Percentiles rank a stretch among this genome's conserved stretches.
Evolutionary conservation across 2,797 vertebrate species (phyloP).

Genomic region (Holocentrus rufus): DNA sequence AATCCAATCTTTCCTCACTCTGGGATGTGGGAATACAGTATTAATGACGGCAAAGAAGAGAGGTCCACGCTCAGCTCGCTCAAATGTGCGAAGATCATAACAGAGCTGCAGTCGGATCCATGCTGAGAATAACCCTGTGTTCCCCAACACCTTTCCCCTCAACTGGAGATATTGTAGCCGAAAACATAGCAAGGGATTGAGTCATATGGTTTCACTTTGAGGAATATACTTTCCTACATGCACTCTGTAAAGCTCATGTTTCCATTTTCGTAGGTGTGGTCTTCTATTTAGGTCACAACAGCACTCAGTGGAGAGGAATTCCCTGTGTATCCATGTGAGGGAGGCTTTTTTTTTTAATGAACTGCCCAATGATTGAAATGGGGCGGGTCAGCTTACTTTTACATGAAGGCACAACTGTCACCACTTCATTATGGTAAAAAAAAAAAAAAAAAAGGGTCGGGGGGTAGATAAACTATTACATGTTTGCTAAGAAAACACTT

Average conservation of each 20-base stretch:
- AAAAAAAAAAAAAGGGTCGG: constrained; percentile 24
- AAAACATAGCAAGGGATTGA: constrained; percentile 58
- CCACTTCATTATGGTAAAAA: constrained; percentile 41
- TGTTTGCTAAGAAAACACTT: background rate
- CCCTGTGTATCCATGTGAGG: constrained; percentile 68
- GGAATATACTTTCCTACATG: constrained; percentile 77
- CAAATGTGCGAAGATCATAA: constrained; percentile 53
- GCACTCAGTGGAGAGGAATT: constrained; percentile 75
- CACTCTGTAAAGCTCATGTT: constrained; percentile 78
- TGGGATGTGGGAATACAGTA: constrained; percentile 40
- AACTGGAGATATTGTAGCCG: constrained; percentile 42
- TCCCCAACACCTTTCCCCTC: constrained; percentile 59
- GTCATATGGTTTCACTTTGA: constrained; percentile 85
- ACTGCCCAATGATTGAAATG: constrained; percentile 73
- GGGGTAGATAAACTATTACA: constrained; percentile 2
- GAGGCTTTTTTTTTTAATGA: constrained; percentile 73
- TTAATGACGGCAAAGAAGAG: constrained; percentile 53
- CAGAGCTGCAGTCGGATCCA: constrained; percentile 36
- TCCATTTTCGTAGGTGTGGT: constrained; percentile 79
- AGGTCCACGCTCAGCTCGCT: constrained; percentile 21
- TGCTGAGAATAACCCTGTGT: constrained; percentile 51
- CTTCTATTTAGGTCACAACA: constrained; percentile 82
- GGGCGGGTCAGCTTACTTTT: constrained; percentile 65
- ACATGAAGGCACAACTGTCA: constrained; percentile 52
- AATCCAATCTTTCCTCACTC: constrained; percentile 67